phyloP scores from a whole-genome alignment of 2,113 vertebrate genomes.

The Thryonomys swinderianus region DNA sequence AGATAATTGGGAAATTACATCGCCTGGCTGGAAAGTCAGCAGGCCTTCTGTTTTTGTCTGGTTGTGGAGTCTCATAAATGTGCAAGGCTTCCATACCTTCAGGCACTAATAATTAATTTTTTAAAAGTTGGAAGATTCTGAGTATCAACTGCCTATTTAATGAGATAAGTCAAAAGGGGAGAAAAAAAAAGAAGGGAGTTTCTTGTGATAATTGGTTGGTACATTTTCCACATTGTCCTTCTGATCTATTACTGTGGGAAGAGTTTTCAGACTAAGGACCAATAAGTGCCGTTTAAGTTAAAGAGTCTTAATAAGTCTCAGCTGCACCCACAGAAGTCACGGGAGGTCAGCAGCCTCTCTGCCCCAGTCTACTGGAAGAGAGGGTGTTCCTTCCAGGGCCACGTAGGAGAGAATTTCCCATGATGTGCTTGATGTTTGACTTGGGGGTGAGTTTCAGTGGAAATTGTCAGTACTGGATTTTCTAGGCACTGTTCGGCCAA shows the following conservation, averaged over 20 bases:
- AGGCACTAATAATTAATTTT: constrained; percentile 65
- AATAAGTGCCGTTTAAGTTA: not conserved
- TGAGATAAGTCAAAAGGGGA: constrained; percentile 68
- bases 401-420: not conserved
- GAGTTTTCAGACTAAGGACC: constrained; percentile 43
- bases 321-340: not conserved
- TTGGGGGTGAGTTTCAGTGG: not conserved
- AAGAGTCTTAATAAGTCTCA: not conserved
- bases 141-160: constrained; percentile 61
- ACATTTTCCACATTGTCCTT: constrained; percentile 34
- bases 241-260: not conserved
- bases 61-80: not conserved
- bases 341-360: not conserved
- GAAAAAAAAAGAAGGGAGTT: not conserved
- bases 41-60: constrained; percentile 47
- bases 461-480: not conserved
- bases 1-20: constrained; percentile 65
- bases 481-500: not conserved
- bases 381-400: not conserved
- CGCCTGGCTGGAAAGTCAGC: constrained; percentile 48
- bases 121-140: constrained; percentile 46
- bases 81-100: constrained; percentile 32
- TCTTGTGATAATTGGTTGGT: constrained; percentile 47
- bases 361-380: not conserved
- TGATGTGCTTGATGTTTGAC: not conserved